Percentiles rank a stretch among this genome's conserved stretches.
phyloP scores from a whole-genome alignment of 2,797 vertebrate species.

The Scleropages formosus region DNA sequence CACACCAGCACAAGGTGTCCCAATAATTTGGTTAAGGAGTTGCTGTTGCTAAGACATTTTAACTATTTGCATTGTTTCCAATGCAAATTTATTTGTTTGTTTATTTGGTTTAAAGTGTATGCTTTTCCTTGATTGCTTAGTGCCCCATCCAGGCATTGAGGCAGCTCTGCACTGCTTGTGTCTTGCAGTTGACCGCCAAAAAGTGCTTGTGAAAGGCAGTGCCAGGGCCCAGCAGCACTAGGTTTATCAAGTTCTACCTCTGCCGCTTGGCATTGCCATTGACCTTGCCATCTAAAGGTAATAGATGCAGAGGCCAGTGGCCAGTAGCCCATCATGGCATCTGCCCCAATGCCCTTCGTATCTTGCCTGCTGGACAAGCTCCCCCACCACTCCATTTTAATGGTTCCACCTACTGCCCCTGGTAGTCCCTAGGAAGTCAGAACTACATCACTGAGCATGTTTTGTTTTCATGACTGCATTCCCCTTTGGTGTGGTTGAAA shows the following conservation, averaged over 20 bases:
- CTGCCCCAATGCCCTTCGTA: too few species aligned
- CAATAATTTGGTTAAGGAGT: too few species aligned
- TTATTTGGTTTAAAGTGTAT: too few species aligned
- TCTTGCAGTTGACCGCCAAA: not conserved
- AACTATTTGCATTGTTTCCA: too few species aligned
- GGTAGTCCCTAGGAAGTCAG: not conserved
- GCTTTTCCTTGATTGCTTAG: too few species aligned
- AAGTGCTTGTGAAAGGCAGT: slow-evolving; percentile 51
- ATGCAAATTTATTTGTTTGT: too few species aligned
- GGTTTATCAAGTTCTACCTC: slow-evolving; percentile 52
- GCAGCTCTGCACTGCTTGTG: too few species aligned
- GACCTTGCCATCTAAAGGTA: slow-evolving; percentile 68
- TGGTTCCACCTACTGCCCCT: not conserved
- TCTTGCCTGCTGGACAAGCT: not conserved
- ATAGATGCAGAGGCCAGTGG: slow-evolving; percentile 66
- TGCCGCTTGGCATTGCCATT: slow-evolving; percentile 47
- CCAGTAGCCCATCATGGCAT: slow-evolving; percentile 9
- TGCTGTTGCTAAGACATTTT: too few species aligned
- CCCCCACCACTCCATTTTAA: not conserved
- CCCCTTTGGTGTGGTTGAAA: too few species aligned
- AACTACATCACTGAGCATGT: not conserved
- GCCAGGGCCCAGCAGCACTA: slow-evolving; percentile 28
- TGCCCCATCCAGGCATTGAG: too few species aligned
- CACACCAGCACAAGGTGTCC: too few species aligned
- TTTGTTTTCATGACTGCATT: too few species aligned